Conservation (phyloP, 2,888 invertebrate genomes). For the Nemotelus nigrinus region DNA sequence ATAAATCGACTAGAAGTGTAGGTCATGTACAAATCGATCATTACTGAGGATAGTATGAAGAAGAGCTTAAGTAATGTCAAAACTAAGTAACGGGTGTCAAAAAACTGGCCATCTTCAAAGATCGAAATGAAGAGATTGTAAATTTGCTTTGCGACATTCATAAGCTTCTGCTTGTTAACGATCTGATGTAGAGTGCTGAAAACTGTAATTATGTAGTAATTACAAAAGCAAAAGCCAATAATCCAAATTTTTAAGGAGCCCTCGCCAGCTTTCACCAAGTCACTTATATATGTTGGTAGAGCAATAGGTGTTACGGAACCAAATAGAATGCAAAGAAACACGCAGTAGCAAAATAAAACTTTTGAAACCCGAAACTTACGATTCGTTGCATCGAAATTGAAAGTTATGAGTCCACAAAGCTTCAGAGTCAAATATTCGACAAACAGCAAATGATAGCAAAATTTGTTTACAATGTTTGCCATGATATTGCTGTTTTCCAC, state of each 20-base stretch:
- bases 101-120: too few relatives aligned
- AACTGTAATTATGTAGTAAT: slow-evolving; percentile 4
- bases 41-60: neutral
- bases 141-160: neutral
- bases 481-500: too few relatives aligned
- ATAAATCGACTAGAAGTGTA: neutral
- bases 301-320: neutral
- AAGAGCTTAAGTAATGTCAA: too few relatives aligned
- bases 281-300: neutral
- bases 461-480: too few relatives aligned
- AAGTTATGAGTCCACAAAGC: neutral
- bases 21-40: neutral
- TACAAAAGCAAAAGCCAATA: neutral
- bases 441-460: too few relatives aligned
- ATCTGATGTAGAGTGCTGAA: neutral
- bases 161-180: neutral
- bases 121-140: too few relatives aligned
- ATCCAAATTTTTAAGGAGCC: neutral
- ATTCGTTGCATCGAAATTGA: neutral
- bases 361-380: neutral
- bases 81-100: too few relatives aligned
- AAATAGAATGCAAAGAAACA: neutral
- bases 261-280: neutral
- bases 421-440: neutral
- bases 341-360: neutral